These are phyloP conservation scores for Clinocottus analis DNA, from an alignment of 2,113 vertebrate genomes.

Conservation along the genomic window DNA sequence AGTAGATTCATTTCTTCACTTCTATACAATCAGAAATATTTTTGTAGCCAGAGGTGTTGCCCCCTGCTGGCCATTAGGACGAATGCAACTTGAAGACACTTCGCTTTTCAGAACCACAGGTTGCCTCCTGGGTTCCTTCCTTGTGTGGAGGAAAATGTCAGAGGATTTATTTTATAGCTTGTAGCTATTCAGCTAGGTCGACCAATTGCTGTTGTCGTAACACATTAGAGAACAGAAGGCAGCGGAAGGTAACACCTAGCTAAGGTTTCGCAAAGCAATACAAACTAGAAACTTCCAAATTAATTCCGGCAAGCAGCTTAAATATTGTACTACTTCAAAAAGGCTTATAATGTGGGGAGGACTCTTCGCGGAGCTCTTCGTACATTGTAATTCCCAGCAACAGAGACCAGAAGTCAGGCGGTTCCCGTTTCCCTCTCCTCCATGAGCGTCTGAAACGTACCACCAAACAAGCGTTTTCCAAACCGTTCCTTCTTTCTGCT, in stretches of 20 bases:
- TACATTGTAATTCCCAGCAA: background rate
- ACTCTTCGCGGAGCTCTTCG: background rate
- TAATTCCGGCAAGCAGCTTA: background rate
- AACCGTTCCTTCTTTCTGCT: background rate
- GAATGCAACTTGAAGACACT: background rate
- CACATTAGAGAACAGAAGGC: background rate
- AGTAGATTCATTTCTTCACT: background rate
- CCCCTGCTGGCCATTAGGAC: too few relatives aligned
- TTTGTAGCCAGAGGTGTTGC: background rate
- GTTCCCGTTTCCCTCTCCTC: background rate
- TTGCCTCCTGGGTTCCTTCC: background rate
- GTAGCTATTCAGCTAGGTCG: constrained; percentile 3
- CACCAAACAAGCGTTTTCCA: background rate
- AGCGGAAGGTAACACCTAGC: background rate
- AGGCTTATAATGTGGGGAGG: too few relatives aligned
- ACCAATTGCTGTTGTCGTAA: background rate
- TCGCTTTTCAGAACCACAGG: background rate
- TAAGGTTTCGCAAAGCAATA: background rate
- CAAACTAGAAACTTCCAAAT: background rate
- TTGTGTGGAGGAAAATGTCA: constrained; percentile 7
- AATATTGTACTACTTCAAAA: background rate
- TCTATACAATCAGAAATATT: background rate
- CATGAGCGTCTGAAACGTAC: constrained; percentile 10
- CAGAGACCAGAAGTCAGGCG: background rate
- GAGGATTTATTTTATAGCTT: background rate